Conservation (phyloP, 2,888 invertebrate genomes). For the Incurvaria masculella region DNA sequence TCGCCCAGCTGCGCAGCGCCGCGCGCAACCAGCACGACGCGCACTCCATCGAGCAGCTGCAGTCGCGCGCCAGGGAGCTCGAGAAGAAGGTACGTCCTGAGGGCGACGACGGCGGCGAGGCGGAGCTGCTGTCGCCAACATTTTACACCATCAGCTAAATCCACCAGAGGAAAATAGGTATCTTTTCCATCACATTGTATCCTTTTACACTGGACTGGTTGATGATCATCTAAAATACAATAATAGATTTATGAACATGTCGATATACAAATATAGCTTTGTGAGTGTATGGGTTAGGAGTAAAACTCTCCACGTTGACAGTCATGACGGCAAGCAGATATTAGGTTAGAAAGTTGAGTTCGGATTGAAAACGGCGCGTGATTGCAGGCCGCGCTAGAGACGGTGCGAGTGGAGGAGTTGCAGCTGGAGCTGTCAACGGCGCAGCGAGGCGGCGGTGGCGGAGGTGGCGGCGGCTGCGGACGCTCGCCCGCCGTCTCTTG, state of each 20-base stretch:
- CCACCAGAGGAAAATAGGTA: not conserved
- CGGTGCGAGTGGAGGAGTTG: constrained; percentile 82
- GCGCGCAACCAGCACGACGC: constrained; percentile 44
- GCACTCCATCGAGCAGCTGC: constrained; percentile 66
- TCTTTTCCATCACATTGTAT: no score
- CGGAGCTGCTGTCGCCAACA: not conserved
- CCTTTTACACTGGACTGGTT: no score
- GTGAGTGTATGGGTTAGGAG: no score
- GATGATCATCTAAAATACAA: no score
- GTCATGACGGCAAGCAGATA: no score
- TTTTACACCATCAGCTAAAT: not conserved
- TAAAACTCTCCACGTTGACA: no score
- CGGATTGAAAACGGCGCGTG: no score
- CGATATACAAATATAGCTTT: no score
- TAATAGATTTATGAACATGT: no score
- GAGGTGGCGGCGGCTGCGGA: constrained; percentile 36
- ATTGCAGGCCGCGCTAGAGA: constrained; percentile 61
- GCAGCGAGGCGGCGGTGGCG: constrained; percentile 47
- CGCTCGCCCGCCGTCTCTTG: constrained; percentile 32
- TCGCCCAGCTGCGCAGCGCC: constrained; percentile 62
- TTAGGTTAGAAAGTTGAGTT: no score
- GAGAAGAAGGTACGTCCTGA: constrained; percentile 81
- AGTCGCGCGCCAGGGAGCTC: constrained; percentile 82
- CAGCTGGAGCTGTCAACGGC: constrained; percentile 82
- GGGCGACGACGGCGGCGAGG: not conserved